phyloP scores from a whole-genome alignment of 2,113 vertebrate genomes.

The Entomyzon cyanotis region DNA sequence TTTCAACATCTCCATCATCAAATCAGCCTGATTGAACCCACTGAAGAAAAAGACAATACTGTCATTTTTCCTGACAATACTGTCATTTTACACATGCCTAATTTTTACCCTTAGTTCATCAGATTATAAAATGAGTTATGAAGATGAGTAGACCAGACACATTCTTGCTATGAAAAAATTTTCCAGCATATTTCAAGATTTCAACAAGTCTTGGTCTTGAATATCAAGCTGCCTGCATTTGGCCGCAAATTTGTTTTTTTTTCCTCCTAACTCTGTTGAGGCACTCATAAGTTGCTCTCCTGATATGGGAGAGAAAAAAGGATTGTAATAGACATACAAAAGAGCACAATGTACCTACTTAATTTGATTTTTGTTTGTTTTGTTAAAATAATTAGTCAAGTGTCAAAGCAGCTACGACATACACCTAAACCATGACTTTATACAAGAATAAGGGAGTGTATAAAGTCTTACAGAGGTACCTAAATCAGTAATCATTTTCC shows the following conservation, averaged over 20 bases:
- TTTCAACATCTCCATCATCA: not conserved
- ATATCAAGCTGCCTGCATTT: slow-evolving; percentile 38
- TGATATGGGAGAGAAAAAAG: not conserved
- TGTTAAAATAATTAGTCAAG: not conserved
- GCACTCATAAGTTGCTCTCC: slow-evolving; percentile 47
- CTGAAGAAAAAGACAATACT: not conserved
- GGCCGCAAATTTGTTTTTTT: not conserved
- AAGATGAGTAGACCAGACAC: slow-evolving; percentile 19
- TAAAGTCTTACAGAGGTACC: not conserved
- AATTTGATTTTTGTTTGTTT: not conserved
- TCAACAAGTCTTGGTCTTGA: slow-evolving; percentile 23
- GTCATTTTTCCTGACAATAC: not conserved
- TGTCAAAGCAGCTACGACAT: not conserved
- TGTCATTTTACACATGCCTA: not conserved
- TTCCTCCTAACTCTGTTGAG: slow-evolving; percentile 39
- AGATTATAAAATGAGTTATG: not conserved
- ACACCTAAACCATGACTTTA: not conserved
- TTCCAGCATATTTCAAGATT: slow-evolving; percentile 20
- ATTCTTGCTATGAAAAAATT: slow-evolving; percentile 3
- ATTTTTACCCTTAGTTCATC: not conserved
- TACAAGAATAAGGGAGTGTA: not conserved
- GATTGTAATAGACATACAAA: not conserved
- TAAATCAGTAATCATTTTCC: not conserved
- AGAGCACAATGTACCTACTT: not conserved
- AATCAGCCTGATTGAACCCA: not conserved